Evolutionary conservation across 2,113 vertebrate genomes (phyloP).

Genomic region (Aegithalos caudatus): DNA sequence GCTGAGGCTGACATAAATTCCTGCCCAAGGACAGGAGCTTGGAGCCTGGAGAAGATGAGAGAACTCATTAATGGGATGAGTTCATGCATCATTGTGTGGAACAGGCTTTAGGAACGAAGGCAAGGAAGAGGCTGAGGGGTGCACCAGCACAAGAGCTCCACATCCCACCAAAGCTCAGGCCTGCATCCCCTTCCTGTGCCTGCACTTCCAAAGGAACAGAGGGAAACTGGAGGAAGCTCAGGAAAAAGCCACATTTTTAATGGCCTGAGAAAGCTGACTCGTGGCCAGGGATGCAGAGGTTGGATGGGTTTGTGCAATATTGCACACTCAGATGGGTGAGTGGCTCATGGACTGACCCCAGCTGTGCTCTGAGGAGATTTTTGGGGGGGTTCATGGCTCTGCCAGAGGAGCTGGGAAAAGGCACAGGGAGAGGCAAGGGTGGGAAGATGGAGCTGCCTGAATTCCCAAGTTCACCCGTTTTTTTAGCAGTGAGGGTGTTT

Average conservation of each 20-base stretch:
- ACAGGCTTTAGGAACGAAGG: fast-evolving
- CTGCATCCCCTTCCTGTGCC: neutral
- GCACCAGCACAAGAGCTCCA: neutral
- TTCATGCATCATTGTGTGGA: fast-evolving
- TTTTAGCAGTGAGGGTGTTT: conserved; percentile 44
- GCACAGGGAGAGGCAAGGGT: neutral
- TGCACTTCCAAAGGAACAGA: neutral
- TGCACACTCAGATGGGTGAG: neutral
- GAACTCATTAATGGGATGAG: neutral
- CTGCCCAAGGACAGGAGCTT: neutral
- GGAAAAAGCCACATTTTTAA: neutral
- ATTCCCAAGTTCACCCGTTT: conserved; percentile 30
- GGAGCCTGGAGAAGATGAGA: neutral
- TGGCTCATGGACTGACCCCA: fast-evolving
- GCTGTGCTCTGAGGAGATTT: neutral
- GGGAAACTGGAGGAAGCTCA: neutral
- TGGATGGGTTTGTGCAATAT: neutral
- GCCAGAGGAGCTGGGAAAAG: neutral
- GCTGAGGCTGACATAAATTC: neutral
- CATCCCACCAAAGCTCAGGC: neutral
- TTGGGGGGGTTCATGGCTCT: neutral
- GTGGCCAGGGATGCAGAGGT: neutral
- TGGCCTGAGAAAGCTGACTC: neutral
- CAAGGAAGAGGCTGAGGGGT: neutral
- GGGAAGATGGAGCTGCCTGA: neutral